Percentiles rank a stretch among this genome's conserved stretches.
Evolutionary conservation across 2,888 invertebrate genomes (phyloP).

Genomic region (Hecatera dysodea): DNA sequence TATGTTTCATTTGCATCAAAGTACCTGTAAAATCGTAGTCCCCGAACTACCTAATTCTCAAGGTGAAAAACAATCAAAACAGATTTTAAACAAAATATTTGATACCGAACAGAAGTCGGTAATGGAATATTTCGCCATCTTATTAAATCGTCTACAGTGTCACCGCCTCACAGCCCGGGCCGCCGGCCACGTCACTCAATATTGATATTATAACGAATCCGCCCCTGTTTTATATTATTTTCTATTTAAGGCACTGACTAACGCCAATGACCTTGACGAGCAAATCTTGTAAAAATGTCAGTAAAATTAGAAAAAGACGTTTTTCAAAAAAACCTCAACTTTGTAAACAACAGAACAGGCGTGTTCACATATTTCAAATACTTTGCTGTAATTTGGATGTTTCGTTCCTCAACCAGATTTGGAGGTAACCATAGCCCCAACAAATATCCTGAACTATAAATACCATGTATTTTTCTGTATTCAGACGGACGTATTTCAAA

Average conservation of each 20-base stretch:
- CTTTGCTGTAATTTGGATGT: too few relatives aligned
- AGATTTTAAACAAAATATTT: too few relatives aligned
- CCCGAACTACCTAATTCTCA: constrained; percentile 30
- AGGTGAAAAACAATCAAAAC: constrained; percentile 52
- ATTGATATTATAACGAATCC: constrained; percentile 70
- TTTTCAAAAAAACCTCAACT: too few relatives aligned
- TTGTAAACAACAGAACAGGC: background rate
- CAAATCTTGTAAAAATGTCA: background rate
- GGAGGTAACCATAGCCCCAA: too few relatives aligned
- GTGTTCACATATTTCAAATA: background rate
- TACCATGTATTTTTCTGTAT: too few relatives aligned
- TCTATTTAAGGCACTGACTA: constrained; percentile 37
- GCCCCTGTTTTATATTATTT: constrained; percentile 54
- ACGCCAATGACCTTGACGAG: background rate
- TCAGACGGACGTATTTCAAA: too few relatives aligned
- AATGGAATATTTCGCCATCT: constrained; percentile 51
- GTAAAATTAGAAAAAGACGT: background rate
- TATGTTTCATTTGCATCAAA: background rate
- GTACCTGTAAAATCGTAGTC: constrained; percentile 4
- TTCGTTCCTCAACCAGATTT: too few relatives aligned
- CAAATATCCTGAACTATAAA: too few relatives aligned
- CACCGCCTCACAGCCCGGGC: constrained; percentile 18
- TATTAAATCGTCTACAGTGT: constrained; percentile 69
- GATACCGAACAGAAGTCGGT: constrained; percentile 33
- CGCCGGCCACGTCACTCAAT: constrained; percentile 61